These are phyloP conservation scores for Dolichopus griseipennis DNA, from an alignment of 2,888 invertebrate species.

Conservation along the genomic window DNA sequence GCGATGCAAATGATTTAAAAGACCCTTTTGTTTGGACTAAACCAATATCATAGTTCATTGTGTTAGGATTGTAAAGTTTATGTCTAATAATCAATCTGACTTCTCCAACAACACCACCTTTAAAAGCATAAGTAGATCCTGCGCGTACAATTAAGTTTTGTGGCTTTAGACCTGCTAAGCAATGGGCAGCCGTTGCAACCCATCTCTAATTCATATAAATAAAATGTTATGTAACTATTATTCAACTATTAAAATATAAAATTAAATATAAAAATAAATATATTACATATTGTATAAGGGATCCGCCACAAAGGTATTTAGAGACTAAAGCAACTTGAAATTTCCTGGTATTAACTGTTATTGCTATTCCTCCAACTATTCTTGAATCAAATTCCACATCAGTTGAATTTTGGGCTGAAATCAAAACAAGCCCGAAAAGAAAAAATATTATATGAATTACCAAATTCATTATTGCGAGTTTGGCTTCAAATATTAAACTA, in stretches of 20 bases:
- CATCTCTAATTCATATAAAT: conserved; percentile 21
- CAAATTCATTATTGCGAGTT: too few species aligned
- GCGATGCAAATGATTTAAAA: conserved; percentile 26
- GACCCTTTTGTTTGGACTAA: conserved; percentile 37
- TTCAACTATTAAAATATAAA: background rate
- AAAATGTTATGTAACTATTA: too few species aligned
- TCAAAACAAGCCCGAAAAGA: too few species aligned
- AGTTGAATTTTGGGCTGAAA: too few species aligned
- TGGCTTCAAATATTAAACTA: too few species aligned
- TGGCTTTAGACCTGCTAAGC: conserved; percentile 28
- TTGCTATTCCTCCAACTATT: too few species aligned
- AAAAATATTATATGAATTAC: too few species aligned
- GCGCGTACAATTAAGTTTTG: conserved; percentile 33
- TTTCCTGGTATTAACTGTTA: background rate
- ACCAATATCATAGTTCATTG: conserved; percentile 41
- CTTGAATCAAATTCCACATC: too few species aligned
- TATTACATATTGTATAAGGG: background rate
- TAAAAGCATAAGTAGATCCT: conserved; percentile 34
- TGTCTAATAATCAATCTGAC: conserved; percentile 33
- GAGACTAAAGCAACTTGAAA: background rate
- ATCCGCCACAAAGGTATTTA: background rate
- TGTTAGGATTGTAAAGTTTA: conserved; percentile 31
- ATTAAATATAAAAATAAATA: background rate
- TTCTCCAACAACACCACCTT: conserved; percentile 36
- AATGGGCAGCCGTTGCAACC: conserved; percentile 44